A percentile compares a stretch with the other conserved stretches of the same genome.
Evolutionary conservation across 2,797 vertebrate species (phyloP).

Genomic region (Anguilla obscura): DNA sequence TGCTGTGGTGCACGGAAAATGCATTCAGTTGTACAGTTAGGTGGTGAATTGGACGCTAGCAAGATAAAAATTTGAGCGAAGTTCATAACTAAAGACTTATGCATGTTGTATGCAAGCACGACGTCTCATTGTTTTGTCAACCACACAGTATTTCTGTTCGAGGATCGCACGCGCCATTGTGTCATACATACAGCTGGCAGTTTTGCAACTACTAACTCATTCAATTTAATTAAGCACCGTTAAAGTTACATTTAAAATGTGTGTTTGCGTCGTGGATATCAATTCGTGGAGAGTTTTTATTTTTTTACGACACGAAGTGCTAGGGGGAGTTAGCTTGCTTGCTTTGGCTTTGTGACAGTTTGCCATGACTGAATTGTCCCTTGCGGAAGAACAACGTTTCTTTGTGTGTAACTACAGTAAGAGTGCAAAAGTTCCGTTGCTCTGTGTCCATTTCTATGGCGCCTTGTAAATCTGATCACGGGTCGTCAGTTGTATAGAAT

Average conservation of each 20-base stretch:
- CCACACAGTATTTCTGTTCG: slow-evolving; percentile 36
- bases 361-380: not conserved
- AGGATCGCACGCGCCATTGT: slow-evolving; percentile 36
- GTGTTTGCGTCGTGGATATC: not conserved
- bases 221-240: not conserved
- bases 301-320: not conserved
- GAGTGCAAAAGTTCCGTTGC: not conserved
- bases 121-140: slow-evolving; percentile 45
- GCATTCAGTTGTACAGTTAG: not conserved
- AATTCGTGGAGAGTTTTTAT: not conserved
- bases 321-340: not conserved
- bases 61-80: slow-evolving; percentile 10
- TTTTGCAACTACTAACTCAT: slow-evolving; percentile 24
- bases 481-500: not conserved
- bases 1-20: slow-evolving; percentile 62
- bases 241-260: not conserved
- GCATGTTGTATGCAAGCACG: slow-evolving; percentile 48
- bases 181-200: slow-evolving; percentile 28
- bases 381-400: not conserved
- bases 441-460: not conserved
- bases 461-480: not conserved
- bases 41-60: slow-evolving; percentile 11
- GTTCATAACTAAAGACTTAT: not conserved
- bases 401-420: not conserved
- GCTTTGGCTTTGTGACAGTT: slow-evolving; percentile 2